Conservation (phyloP, 2,888 invertebrate genomes). For the Anoplius nigerrimus region DNA sequence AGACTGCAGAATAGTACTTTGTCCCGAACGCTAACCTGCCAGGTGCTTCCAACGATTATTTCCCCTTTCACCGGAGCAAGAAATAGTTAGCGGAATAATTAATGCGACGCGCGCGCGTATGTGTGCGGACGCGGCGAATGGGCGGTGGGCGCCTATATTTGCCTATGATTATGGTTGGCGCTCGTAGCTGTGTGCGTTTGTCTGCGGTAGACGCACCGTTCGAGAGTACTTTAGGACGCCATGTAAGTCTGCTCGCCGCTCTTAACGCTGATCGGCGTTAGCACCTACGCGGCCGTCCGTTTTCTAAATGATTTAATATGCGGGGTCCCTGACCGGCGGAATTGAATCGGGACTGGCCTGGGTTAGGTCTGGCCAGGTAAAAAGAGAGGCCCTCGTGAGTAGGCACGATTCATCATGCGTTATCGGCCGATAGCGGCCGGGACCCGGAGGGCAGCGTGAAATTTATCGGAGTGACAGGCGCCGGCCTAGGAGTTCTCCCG, state of each 20-base stretch:
- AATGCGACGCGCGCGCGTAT: too few species aligned
- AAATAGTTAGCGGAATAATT: too few species aligned
- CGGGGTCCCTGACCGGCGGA: neutral
- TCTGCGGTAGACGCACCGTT: too few species aligned
- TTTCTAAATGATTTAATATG: constrained; percentile 4
- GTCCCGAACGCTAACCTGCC: neutral
- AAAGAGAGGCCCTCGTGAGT: neutral
- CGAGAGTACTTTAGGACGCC: too few species aligned
- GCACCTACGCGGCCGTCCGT: neutral
- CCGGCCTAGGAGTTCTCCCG: neutral
- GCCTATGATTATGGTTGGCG: too few species aligned
- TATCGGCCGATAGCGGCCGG: constrained; percentile 1
- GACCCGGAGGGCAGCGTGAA: neutral
- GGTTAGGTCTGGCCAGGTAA: neutral
- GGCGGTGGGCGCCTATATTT: too few species aligned
- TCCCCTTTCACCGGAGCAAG: too few species aligned
- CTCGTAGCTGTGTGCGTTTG: too few species aligned
- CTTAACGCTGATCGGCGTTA: too few species aligned
- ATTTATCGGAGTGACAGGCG: constrained; percentile 3
- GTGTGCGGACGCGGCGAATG: too few species aligned
- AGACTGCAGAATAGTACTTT: neutral
- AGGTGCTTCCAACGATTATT: too few species aligned
- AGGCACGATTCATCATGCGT: constrained; percentile 8
- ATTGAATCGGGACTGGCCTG: neutral
- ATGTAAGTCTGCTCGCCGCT: too few species aligned